phyloP scores from a whole-genome alignment of 2,888 invertebrate species.

The Morpho deidamia region DNA sequence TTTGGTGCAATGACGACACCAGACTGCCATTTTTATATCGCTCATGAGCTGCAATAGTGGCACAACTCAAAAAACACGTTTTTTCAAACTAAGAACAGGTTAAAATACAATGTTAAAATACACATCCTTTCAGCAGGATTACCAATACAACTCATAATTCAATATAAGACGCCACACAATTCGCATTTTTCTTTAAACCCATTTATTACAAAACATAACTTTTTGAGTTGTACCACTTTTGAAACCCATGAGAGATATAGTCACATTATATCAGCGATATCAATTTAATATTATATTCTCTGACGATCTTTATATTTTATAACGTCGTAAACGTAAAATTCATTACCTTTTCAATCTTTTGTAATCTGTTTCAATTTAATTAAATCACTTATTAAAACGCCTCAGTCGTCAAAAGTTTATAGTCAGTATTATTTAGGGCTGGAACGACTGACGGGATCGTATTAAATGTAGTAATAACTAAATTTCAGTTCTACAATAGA shows the following conservation, averaged over 20 bases:
- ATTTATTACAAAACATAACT: too few species aligned
- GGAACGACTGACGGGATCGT: slow-evolving; percentile 15
- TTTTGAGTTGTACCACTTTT: too few species aligned
- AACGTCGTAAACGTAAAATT: slow-evolving; percentile 16
- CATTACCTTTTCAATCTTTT: slow-evolving; percentile 24
- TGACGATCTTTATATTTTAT: slow-evolving; percentile 19
- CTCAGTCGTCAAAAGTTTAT: slow-evolving; percentile 25
- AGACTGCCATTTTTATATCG: slow-evolving; percentile 10
- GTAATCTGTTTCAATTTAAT: slow-evolving; percentile 26
- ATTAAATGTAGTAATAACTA: slow-evolving; percentile 21
- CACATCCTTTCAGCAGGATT: too few species aligned
- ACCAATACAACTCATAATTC: too few species aligned
- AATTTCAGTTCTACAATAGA: slow-evolving; percentile 12
- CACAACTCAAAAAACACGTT: too few species aligned
- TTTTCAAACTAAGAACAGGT: too few species aligned
- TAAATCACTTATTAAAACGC: slow-evolving; percentile 26
- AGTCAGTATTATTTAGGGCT: slow-evolving; percentile 13
- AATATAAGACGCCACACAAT: too few species aligned
- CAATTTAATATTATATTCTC: slow-evolving; percentile 17
- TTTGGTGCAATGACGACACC: slow-evolving; percentile 1
- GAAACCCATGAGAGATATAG: too few species aligned
- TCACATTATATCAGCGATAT: slow-evolving; percentile 9
- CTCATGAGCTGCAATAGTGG: background rate
- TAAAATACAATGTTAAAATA: too few species aligned
- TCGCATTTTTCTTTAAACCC: too few species aligned